phyloP scores from a whole-genome alignment of 2,797 vertebrate species.

The Cuculus canorus region DNA sequence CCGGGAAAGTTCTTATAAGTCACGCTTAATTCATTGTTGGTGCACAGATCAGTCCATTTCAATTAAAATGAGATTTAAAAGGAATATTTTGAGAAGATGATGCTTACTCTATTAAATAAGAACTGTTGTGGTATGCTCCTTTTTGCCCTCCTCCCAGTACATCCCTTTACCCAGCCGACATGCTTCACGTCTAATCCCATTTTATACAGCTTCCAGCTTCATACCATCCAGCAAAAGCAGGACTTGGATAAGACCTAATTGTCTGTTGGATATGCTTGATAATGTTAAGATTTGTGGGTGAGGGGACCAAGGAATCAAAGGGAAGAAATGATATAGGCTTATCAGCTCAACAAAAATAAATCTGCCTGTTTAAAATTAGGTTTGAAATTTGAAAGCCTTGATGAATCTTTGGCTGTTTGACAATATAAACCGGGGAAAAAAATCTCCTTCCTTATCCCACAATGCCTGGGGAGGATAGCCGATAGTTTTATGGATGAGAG shows the following conservation, averaged over 20 bases:
- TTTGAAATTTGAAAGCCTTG: background rate
- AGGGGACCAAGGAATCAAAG: background rate
- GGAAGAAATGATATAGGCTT: background rate
- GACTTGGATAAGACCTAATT: background rate
- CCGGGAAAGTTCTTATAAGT: background rate
- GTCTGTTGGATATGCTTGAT: background rate
- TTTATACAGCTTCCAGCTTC: background rate
- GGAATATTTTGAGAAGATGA: background rate
- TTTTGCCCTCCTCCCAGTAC: background rate
- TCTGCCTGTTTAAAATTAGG: background rate
- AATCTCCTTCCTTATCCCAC: background rate
- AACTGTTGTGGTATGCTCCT: background rate
- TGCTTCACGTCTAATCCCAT: background rate
- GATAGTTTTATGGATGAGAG: background rate
- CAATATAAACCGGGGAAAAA: background rate
- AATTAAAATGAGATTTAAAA: background rate
- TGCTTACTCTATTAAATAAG: background rate
- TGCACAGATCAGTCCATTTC: background rate
- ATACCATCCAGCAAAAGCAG: background rate
- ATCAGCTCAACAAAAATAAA: background rate
- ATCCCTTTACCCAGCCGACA: background rate
- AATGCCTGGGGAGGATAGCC: background rate
- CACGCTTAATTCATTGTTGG: background rate
- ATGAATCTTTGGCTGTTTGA: background rate
- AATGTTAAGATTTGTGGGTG: background rate